Conservation (phyloP, 2,888 invertebrate genomes). For the Amphipyra berbera region DNA sequence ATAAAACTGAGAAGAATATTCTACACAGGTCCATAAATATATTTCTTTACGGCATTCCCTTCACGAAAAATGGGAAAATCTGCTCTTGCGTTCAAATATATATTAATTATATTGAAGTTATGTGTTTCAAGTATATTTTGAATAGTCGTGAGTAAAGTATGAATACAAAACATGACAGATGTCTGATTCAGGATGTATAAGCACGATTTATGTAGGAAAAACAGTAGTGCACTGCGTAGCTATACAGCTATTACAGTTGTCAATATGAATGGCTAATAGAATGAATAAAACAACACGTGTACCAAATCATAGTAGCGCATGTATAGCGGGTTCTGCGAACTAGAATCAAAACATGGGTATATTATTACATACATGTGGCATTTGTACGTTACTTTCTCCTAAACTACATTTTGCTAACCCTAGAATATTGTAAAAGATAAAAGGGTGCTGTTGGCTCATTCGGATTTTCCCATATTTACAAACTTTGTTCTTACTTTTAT, state of each 20-base stretch:
- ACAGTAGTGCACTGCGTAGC: conserved; percentile 35
- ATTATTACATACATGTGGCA: conserved; percentile 34
- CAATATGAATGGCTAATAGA: conserved; percentile 57
- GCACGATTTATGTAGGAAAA: conserved; percentile 55
- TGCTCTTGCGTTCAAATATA: conserved; percentile 10
- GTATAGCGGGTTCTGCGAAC: conserved; percentile 44
- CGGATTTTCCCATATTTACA: conserved; percentile 7
- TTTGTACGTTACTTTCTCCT: conserved; percentile 3
- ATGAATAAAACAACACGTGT: conserved; percentile 62
- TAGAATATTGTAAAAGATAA: background rate
- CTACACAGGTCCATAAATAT: conserved; percentile 51
- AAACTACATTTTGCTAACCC: background rate
- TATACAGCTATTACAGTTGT: conserved; percentile 22
- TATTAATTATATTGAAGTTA: conserved; percentile 15
- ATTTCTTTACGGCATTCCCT: conserved; percentile 49
- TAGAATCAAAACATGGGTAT: conserved; percentile 36
- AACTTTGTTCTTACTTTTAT: conserved; percentile 6
- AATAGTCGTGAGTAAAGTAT: conserved; percentile 27
- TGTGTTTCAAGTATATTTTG: conserved; percentile 6
- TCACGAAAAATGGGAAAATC: conserved; percentile 29
- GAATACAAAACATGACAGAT: conserved; percentile 23
- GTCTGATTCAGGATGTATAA: conserved; percentile 39
- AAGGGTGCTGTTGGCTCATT: conserved; percentile 4
- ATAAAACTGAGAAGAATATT: conserved; percentile 51
- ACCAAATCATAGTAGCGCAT: conserved; percentile 40